Base-by-base conservation (phyloP, 1,140 invertebrate species). In the Streblospio benedicti region DNA sequence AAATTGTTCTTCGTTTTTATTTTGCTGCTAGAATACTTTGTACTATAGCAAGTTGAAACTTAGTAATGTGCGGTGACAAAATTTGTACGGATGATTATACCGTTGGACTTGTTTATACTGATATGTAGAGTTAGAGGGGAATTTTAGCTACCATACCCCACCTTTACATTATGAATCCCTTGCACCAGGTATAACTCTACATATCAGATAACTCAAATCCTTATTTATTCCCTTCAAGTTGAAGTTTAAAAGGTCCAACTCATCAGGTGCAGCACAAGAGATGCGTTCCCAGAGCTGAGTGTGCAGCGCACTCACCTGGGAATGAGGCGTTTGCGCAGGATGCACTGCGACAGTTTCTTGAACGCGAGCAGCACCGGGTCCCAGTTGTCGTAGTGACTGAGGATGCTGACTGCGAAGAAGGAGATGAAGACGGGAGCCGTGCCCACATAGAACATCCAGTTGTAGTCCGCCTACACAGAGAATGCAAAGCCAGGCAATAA, bases 351-450 rank as follows among this genome's bases (percentile, higher is more conserved):
- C 54, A 83, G 62, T 66, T 83, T 83, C 72, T 84, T 85, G 41
- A 86, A 72, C 9, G 84, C 69, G 65, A 85, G 80, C 71, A 75
- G 51, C n/a, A 89, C 81, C 51, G 90, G 90, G 80, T 93, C 90
- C 83, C 87, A 88, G 71, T 88, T 88, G 69, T 92, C 88, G 69
- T 87, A 90, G 74, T 90, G 85, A 33, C 87, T 84, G 32, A 92
- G 74, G 53, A 89, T 70, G 43, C 85, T 85, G 4, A 90, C 83
- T 50, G 84, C 83, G 57, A 91, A 76, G 73, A 92, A 89, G 56
- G 88, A 83, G 23, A 89, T 47, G 64, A 91, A 82, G 78, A 91
- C 85, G 38, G 89, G 88, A 67, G 90, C 69, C 2, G 85, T 84
- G 18, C 90, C 90, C 18, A 88, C 76, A 72, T 90, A 92, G 74